A percentile compares a stretch with the other conserved stretches of the same genome.
phyloP scores from a whole-genome alignment of 2,888 invertebrate species.

The Kryphioiulus occultus region DNA sequence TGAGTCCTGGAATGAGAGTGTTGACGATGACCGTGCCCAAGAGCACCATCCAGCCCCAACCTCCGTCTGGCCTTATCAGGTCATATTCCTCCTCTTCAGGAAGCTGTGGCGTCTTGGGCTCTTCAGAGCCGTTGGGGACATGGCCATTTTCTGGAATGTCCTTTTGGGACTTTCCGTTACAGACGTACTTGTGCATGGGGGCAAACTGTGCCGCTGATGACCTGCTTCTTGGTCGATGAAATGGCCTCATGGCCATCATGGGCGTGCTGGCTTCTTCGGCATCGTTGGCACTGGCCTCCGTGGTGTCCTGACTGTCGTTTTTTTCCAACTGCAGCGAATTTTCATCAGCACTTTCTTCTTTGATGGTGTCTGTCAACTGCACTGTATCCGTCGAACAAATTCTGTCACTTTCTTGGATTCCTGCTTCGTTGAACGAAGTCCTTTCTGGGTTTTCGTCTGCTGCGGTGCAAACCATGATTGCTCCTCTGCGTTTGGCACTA shows the following conservation, averaged over 20 bases:
- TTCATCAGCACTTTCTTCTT: conserved; percentile 26
- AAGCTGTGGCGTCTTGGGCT: neutral
- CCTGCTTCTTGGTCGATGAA: neutral
- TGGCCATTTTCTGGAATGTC: neutral
- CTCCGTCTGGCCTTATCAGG: conserved; percentile 82
- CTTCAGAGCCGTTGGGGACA: neutral
- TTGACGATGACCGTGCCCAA: conserved; percentile 82
- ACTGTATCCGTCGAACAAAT: neutral
- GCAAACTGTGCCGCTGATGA: conserved; percentile 38
- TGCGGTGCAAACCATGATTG: conserved; percentile 33
- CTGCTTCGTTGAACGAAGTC: neutral
- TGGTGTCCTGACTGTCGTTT: neutral
- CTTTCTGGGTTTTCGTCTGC: conserved; percentile 6
- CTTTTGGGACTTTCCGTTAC: neutral
- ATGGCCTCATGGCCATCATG: neutral
- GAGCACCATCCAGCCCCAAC: conserved; percentile 86
- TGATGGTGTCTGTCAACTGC: neutral
- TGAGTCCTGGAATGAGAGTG: conserved; percentile 83
- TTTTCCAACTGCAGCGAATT: neutral
- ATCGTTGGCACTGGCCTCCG: neutral
- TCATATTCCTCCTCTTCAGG: conserved; percentile 52
- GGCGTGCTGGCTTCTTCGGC: conserved; percentile 8
- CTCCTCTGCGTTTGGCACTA: neutral
- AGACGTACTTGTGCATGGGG: neutral
- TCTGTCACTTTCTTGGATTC: neutral